Evolutionary conservation across 2,113 vertebrate species (phyloP).

Genomic region (Hypocryptadius cinnamomeus): DNA sequence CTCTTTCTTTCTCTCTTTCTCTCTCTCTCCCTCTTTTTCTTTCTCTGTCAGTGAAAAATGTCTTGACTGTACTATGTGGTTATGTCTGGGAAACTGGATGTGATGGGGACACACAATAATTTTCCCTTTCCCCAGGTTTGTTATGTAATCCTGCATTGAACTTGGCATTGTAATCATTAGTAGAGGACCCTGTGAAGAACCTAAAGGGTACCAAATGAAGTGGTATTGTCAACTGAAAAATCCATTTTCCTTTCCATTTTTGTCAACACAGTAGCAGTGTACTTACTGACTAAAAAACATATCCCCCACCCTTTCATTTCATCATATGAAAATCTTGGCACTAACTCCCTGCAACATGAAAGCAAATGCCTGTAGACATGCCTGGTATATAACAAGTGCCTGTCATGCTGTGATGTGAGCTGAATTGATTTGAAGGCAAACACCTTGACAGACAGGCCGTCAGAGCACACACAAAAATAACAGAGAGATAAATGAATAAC

Average conservation of each 20-base stretch:
- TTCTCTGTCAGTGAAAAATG: neutral
- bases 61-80: neutral
- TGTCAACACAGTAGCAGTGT: neutral
- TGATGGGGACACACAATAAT: neutral
- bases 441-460: neutral
- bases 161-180: neutral
- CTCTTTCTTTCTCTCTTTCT: fast-evolving
- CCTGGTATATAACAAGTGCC: neutral
- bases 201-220: neutral
- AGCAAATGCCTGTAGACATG: slow-evolving; percentile 1
- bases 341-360: neutral
- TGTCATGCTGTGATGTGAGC: neutral
- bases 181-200: neutral
- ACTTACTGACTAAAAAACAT: neutral
- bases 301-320: neutral
- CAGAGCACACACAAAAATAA: neutral
- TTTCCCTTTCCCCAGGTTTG: neutral
- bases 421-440: neutral
- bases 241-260: neutral
- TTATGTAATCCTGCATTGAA: neutral
- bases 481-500: neutral
- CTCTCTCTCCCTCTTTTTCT: fast-evolving
- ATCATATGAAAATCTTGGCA: slow-evolving; percentile 14
- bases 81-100: neutral
- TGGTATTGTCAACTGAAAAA: neutral